phyloP scores from a whole-genome alignment of 2,797 vertebrate genomes.

The Gymnodraco acuticeps region DNA sequence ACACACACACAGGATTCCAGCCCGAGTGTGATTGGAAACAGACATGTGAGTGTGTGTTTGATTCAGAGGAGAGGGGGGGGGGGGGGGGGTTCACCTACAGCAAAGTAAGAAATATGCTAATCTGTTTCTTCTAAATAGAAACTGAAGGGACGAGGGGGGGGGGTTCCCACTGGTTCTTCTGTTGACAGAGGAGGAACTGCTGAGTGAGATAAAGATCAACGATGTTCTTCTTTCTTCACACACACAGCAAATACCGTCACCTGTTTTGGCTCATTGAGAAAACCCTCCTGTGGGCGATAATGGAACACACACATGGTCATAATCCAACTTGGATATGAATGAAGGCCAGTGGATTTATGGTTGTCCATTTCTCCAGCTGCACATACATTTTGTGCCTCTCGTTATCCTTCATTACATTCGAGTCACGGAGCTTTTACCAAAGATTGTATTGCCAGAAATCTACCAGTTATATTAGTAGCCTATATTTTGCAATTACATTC shows the following conservation, averaged over 20 bases:
- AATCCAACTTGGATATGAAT: conserved; percentile 9
- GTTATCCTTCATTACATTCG: neutral
- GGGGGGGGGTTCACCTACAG: conserved; percentile 60
- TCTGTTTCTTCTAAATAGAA: conserved; percentile 26
- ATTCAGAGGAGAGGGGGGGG: conserved; percentile 41
- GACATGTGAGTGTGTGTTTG: conserved; percentile 37
- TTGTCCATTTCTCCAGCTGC: neutral
- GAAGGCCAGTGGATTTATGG: neutral
- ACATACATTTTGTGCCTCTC: neutral
- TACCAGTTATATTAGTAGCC: too few species aligned
- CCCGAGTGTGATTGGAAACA: conserved; percentile 72
- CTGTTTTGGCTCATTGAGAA: conserved; percentile 25
- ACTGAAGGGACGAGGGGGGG: conserved; percentile 6
- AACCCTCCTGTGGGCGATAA: neutral
- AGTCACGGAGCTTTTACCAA: too few species aligned
- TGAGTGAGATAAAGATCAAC: conserved; percentile 46
- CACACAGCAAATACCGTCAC: conserved; percentile 19
- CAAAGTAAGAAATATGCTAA: conserved; percentile 46
- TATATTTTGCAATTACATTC: neutral
- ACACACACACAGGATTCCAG: conserved; percentile 46
- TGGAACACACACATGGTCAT: conserved; percentile 9
- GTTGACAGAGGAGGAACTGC: conserved; percentile 47
- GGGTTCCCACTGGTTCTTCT: conserved; percentile 21
- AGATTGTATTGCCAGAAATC: too few species aligned
- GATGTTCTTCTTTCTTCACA: neutral